A percentile compares a stretch with the other conserved stretches of the same genome.
These are phyloP conservation scores for Trichogramma dendrolimi DNA, from an alignment of 2,888 invertebrate species.

Conservation along the genomic window DNA sequence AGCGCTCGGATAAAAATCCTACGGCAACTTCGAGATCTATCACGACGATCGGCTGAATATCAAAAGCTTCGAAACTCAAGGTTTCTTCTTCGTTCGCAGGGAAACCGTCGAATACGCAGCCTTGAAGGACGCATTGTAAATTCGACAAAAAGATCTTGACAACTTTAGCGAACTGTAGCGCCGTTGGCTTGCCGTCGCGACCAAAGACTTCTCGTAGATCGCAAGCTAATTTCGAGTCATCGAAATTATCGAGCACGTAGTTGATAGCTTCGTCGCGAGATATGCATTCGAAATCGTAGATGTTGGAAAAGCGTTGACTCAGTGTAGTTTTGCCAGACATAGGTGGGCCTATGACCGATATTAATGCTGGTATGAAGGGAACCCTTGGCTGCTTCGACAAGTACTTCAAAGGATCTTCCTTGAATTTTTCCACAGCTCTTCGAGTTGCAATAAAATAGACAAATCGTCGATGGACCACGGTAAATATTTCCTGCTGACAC, in stretches of 20 bases:
- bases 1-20: slow-evolving; percentile 50
- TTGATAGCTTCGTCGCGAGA: slow-evolving; percentile 58
- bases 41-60: slow-evolving; percentile 59
- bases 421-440: slow-evolving; percentile 55
- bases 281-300: slow-evolving; percentile 57
- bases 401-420: slow-evolving; percentile 59
- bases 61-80: slow-evolving; percentile 53
- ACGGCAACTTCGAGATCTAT: slow-evolving; percentile 55
- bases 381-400: slow-evolving; percentile 50
- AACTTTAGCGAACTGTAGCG: slow-evolving; percentile 54
- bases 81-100: slow-evolving; percentile 57
- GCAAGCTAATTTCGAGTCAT: slow-evolving; percentile 55
- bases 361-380: slow-evolving; percentile 55
- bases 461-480: slow-evolving; percentile 59
- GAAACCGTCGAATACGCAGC: slow-evolving; percentile 64
- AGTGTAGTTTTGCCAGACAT: slow-evolving; percentile 62
- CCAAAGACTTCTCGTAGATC: slow-evolving; percentile 50
- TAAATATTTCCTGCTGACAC: slow-evolving; percentile 52
- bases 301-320: slow-evolving; percentile 55
- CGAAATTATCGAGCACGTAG: slow-evolving; percentile 53
- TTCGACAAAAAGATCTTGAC: slow-evolving; percentile 57
- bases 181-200: slow-evolving; percentile 52
- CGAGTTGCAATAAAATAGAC: slow-evolving; percentile 60
- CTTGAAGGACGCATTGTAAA: slow-evolving; percentile 55
- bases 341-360: slow-evolving; percentile 61